Conservation (phyloP, 1,140 invertebrate genomes). For the Glomeris maerens region DNA sequence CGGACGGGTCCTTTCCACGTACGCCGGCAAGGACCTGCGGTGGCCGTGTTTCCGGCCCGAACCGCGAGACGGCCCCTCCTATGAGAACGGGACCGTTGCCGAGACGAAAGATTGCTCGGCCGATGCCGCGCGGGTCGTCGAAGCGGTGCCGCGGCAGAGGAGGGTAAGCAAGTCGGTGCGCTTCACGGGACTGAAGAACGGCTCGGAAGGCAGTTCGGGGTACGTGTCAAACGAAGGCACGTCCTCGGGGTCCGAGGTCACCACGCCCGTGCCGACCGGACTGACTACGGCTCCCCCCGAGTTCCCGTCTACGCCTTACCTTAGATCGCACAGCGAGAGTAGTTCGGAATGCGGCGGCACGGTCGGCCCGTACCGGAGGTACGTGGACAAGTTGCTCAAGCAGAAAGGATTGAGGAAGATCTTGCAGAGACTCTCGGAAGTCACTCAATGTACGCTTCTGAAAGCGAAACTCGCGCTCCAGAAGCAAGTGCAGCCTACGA, state of each 20-base stretch:
- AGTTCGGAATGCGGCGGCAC: neutral
- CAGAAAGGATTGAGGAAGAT: conserved; percentile 64
- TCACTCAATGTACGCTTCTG: conserved; percentile 29
- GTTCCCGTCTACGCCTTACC: neutral
- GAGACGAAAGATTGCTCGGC: conserved; percentile 1
- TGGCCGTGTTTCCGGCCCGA: conserved; percentile 29
- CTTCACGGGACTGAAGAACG: too few relatives aligned
- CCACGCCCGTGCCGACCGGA: conserved; percentile 10
- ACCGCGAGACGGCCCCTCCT: too few relatives aligned
- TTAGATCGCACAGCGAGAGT: neutral
- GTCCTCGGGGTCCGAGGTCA: neutral
- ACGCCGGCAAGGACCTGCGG: conserved; percentile 25
- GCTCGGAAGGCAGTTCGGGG: too few relatives aligned
- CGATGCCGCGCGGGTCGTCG: neutral
- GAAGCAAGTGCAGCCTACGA: conserved; percentile 18
- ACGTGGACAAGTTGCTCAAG: conserved; percentile 73
- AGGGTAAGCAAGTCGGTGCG: conserved; percentile 4
- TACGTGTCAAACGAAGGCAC: too few relatives aligned
- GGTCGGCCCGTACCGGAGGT: conserved; percentile 41
- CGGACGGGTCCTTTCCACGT: conserved; percentile 51
- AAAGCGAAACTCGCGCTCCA: conserved; percentile 30
- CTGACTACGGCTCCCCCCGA: conserved; percentile 4
- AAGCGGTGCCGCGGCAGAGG: conserved; percentile 1
- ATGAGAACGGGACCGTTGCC: too few relatives aligned
- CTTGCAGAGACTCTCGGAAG: conserved; percentile 28